phyloP scores from a whole-genome alignment of 2,113 vertebrate species.

The Neopipo cinnamomea region DNA sequence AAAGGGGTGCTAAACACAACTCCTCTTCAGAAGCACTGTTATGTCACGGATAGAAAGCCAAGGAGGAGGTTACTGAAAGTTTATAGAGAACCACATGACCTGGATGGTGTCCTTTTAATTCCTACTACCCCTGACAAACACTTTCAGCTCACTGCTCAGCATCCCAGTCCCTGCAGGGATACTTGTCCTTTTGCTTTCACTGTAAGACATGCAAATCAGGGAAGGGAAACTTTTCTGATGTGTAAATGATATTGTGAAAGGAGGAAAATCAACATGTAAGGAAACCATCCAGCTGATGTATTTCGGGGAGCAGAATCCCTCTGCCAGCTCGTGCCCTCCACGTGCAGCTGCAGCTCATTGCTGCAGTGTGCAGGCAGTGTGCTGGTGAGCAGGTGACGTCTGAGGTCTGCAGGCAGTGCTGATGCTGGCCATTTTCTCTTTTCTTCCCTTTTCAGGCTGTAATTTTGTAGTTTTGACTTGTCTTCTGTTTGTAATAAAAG shows the following conservation, averaged over 20 bases:
- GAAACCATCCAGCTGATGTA: neutral
- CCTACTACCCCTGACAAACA: neutral
- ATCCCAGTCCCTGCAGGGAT: neutral
- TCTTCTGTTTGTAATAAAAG: neutral
- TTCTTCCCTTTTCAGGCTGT: neutral
- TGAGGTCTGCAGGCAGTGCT: neutral
- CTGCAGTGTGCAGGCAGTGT: neutral
- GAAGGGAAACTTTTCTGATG: neutral
- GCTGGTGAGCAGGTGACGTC: neutral
- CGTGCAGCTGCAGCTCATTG: neutral
- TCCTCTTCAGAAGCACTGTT: neutral
- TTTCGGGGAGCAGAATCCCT: neutral
- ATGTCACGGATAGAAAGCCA: neutral
- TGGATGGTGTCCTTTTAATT: neutral
- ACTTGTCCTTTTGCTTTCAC: neutral
- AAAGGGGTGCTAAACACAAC: neutral
- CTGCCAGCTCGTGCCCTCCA: neutral
- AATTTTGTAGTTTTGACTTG: neutral
- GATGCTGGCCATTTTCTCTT: neutral
- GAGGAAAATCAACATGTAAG: neutral
- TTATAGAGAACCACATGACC: neutral
- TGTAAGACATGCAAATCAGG: fast-evolving
- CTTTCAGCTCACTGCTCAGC: neutral
- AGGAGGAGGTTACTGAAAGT: neutral
- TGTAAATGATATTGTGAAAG: neutral